Base-by-base conservation (phyloP, 2,113 vertebrate genomes). In the Rousettus leschenaultii region DNA sequence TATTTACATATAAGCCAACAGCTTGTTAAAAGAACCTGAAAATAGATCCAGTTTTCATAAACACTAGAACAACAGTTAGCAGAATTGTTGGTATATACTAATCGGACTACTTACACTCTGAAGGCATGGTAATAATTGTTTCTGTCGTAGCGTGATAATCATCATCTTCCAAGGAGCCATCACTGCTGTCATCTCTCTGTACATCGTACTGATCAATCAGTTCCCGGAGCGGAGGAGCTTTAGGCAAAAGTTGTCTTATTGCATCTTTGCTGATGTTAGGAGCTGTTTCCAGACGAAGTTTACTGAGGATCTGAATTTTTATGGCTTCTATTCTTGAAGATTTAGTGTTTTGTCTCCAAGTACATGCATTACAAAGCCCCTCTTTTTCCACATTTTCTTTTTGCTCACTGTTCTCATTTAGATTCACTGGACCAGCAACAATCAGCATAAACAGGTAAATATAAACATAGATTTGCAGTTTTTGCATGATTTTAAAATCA, bases 181-280 rank as follows among this genome's bases (percentile, higher is more conserved):
- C 99, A 86, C 98, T 99, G 98, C 99, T 99, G 98, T 99, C 99
- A 53, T 99, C 99, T 66, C 99, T 99, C 98, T 99, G 99, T 78
- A 99, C 98, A n/a, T 99, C 99, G 96, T 99, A 99, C 98, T 99
- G 99, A 98, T 99, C 99, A 93, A 99, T 99, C 40, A 99, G 98
- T 98, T 99, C 99, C 98, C 99, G 99, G 78, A 99, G 98, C 45
- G 99, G 99, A 94, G 99, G 99, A 97, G 99, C 99, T 98, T 99
- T 99, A 97, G 99, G 99, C 98, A 99, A 98, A 86, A 99, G 99
- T 98, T 99, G 99, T 95, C 99, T 99, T 97, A 99, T 99, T 95
- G 99, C 98, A 94, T 99, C 99, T 95, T 99, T 99, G 99, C 99
- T 99, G 98, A 99, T 99, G 92, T 99, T 99, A 35, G 99, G 99